Base-by-base conservation (phyloP, 2,797 vertebrate genomes). In the Synaphobranchus kaupii region DNA sequence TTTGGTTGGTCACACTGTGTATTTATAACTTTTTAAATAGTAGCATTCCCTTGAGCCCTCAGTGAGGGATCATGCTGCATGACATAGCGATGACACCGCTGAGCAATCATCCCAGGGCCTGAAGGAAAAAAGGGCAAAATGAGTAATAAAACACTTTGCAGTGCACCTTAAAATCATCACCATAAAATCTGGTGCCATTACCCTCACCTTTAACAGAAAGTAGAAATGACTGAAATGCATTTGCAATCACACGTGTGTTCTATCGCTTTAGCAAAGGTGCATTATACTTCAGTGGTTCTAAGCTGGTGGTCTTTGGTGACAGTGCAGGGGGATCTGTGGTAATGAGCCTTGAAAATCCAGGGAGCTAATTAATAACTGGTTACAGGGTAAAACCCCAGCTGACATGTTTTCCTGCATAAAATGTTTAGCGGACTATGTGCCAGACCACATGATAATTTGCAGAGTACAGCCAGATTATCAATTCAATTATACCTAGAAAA, bases 311-410 rank as follows among this genome's bases (percentile, higher is more conserved):
- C 73, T 78, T 22, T 78, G 73, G 17, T 76, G 71, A 39, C 73
- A 78, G 34, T 44, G 34, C 12, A 6, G 13, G 13, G 73, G 39
- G 17, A 22, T 47, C 4, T 20, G 28, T 47, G 34, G 17, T 47
- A 78, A 78, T 78, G 47, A 85, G 63, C 44, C 44, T 12, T 39
- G 31, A 85, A 68, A 25, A 47, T 66, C 22, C 58, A 39, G 66
- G 66, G 22, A 50, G 47, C 68, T 86, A 86, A 86, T 86, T 76
- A 86, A 86, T 52, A 76, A 50, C 85, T 58, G n/a, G 12, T 3
- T 39, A 73, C 68, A 73, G 68, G 68, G 6, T 44, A 78, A 44
- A 78, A 78, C 47, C 73, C 73, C 73, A 22, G 39, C 20, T 78
- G 17, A 78, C 73, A 34, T 39, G 34, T 76, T 76, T 76, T 39